These are phyloP conservation scores for Lymantria dispar DNA, from an alignment of 2,888 invertebrate species.

Conservation along the genomic window DNA sequence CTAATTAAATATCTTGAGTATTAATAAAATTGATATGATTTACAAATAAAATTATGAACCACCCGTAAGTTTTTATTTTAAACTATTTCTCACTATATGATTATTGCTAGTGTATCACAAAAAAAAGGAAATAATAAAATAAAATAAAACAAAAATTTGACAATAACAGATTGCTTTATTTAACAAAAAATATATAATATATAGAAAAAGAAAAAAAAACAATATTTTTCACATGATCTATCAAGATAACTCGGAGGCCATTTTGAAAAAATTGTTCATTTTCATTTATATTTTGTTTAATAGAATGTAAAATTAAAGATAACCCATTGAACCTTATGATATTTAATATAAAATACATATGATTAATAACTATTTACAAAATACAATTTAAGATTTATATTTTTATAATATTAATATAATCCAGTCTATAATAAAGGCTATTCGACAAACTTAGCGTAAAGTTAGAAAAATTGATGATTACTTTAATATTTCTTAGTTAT, in stretches of 20 bases:
- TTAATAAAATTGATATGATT: slow-evolving; percentile 31
- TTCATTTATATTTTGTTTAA: slow-evolving; percentile 51
- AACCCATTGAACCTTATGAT: slow-evolving; percentile 80
- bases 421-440: slow-evolving; percentile 82
- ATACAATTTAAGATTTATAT: slow-evolving; percentile 78
- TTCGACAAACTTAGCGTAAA: slow-evolving; percentile 77
- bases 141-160: slow-evolving; percentile 61
- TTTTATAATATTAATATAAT: slow-evolving; percentile 75
- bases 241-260: slow-evolving; percentile 47
- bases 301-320: slow-evolving; percentile 80
- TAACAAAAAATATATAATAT: slow-evolving; percentile 83
- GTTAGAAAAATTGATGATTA: slow-evolving; percentile 67
- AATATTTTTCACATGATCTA: slow-evolving; percentile 69
- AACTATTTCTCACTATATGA: slow-evolving; percentile 69
- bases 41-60: slow-evolving; percentile 55
- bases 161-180: slow-evolving; percentile 83
- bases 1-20: slow-evolving; percentile 37
- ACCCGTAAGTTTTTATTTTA: slow-evolving; percentile 69
- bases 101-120: slow-evolving; percentile 40
- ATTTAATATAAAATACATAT: slow-evolving; percentile 82
- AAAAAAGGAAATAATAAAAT: slow-evolving; percentile 25
- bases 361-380: slow-evolving; percentile 82
- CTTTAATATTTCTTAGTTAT: slow-evolving; percentile 39
- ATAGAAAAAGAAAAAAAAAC: slow-evolving; percentile 71
- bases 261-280: slow-evolving; percentile 69